Evolutionary conservation across 2,888 invertebrate species (phyloP).

Genomic region (Hydroisotoma schaefferi): DNA sequence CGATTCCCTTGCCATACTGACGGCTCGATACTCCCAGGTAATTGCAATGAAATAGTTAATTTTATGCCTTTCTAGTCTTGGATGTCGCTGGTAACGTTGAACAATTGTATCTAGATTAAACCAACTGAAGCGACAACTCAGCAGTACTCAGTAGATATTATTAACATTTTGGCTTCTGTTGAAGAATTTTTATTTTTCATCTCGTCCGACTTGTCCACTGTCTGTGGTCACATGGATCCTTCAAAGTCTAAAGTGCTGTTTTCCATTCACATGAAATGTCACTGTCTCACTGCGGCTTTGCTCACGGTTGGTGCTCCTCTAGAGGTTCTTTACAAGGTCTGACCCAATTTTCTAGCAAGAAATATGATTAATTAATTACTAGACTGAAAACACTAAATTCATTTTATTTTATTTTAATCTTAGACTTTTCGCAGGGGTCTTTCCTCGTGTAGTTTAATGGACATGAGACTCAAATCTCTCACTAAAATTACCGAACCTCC

Average conservation of each 20-base stretch:
- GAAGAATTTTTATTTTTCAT: slow-evolving; percentile 68
- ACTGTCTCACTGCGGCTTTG: slow-evolving; percentile 70
- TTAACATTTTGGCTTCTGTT: slow-evolving; percentile 72
- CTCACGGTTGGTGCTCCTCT: slow-evolving; percentile 71
- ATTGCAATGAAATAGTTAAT: slow-evolving; percentile 16
- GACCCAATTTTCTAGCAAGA: neutral
- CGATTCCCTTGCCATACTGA: slow-evolving; percentile 75
- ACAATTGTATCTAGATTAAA: slow-evolving; percentile 64
- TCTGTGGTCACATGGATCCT: slow-evolving; percentile 44
- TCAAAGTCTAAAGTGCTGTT: slow-evolving; percentile 62
- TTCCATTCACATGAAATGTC: slow-evolving; percentile 78
- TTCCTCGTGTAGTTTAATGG: slow-evolving; percentile 42
- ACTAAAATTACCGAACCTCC: slow-evolving; percentile 34
- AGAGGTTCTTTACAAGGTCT: slow-evolving; percentile 71
- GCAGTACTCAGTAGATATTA: slow-evolving; percentile 66
- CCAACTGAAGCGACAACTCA: slow-evolving; percentile 61
- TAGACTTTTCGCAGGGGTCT: slow-evolving; percentile 47
- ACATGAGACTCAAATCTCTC: slow-evolving; percentile 28
- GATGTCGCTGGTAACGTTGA: neutral
- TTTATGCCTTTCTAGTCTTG: neutral
- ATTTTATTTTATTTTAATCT: slow-evolving; percentile 4
- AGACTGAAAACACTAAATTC: neutral
- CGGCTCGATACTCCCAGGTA: slow-evolving; percentile 76
- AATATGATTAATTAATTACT: neutral
- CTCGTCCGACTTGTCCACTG: slow-evolving; percentile 59